phyloP scores from a whole-genome alignment of 1,140 invertebrate genomes.

The Charaxes varanes region DNA sequence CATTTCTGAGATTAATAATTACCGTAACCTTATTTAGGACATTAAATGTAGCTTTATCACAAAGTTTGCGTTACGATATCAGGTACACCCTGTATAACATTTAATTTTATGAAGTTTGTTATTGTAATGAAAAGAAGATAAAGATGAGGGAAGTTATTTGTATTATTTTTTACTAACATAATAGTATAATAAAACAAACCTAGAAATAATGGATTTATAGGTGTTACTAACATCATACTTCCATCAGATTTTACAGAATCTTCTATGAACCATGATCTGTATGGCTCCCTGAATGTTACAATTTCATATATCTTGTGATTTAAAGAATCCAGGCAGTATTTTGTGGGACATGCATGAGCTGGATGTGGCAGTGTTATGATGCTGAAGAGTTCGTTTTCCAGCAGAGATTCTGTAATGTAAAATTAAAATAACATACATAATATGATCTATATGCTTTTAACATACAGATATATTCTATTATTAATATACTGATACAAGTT shows the following conservation, averaged over 20 bases:
- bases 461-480: too few relatives aligned
- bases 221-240: conserved; percentile 81
- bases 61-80: too few relatives aligned
- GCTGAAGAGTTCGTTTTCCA: conserved; percentile 79
- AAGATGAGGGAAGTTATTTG: too few relatives aligned
- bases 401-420: conserved; percentile 71
- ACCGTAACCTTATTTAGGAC: too few relatives aligned
- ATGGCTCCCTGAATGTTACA: conserved; percentile 72
- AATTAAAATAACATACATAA: neutral
- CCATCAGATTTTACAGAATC: conserved; percentile 81
- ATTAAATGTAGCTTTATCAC: too few relatives aligned
- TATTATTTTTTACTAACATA: too few relatives aligned
- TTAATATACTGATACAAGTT: too few relatives aligned
- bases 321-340: conserved; percentile 77
- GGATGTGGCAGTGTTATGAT: conserved; percentile 84
- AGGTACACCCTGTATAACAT: too few relatives aligned
- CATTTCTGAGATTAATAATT: too few relatives aligned
- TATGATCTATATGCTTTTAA: conserved; percentile 32
- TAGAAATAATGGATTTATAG: conserved; percentile 83
- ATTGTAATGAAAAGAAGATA: too few relatives aligned
- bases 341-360: conserved; percentile 74
- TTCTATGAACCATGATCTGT: conserved; percentile 38
- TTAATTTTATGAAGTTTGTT: too few relatives aligned
- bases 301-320: conserved; percentile 68
- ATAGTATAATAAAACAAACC: too few relatives aligned